Percentiles rank a stretch among this genome's conserved stretches.
Evolutionary conservation across 2,888 invertebrate species (phyloP).

Genomic region (Petrophora chlorosata): DNA sequence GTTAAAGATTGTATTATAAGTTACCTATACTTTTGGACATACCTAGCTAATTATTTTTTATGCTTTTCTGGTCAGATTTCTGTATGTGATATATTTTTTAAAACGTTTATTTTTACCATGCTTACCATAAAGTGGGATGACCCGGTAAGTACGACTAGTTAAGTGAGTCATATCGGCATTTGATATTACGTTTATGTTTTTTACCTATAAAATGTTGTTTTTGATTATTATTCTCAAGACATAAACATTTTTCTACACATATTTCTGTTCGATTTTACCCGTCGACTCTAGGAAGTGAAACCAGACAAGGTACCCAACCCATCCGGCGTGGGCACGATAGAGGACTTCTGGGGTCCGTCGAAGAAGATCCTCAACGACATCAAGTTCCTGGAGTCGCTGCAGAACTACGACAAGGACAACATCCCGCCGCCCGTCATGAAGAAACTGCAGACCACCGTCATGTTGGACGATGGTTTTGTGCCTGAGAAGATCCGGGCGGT

Average conservation of each 20-base stretch:
- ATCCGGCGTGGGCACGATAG: slow-evolving; percentile 91
- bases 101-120: slow-evolving; percentile 31
- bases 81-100: slow-evolving; percentile 20
- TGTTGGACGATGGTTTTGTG: slow-evolving; percentile 94
- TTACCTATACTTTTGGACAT: too few species aligned
- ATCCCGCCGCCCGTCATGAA: slow-evolving; percentile 93
- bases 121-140: slow-evolving; percentile 53
- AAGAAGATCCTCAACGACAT: slow-evolving; percentile 94
- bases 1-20: too few species aligned
- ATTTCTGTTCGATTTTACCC: background rate
- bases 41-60: too few species aligned
- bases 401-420: slow-evolving; percentile 96
- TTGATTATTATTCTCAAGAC: background rate
- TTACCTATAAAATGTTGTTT: background rate
- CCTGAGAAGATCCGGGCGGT: slow-evolving; percentile 95
- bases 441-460: slow-evolving; percentile 90
- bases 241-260: background rate
- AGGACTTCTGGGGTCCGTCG: slow-evolving; percentile 97
- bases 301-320: slow-evolving; percentile 94
- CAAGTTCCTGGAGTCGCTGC: slow-evolving; percentile 94
- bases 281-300: slow-evolving; percentile 86
- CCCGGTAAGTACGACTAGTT: slow-evolving; percentile 74
- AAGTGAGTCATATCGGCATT: too few species aligned
- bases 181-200: too few species aligned
- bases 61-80: too few species aligned